Evolutionary conservation across 2,888 invertebrate genomes (phyloP), one percentile per base, ranked within the genome.

Genomic region (Deilephila elpenor): DNA sequence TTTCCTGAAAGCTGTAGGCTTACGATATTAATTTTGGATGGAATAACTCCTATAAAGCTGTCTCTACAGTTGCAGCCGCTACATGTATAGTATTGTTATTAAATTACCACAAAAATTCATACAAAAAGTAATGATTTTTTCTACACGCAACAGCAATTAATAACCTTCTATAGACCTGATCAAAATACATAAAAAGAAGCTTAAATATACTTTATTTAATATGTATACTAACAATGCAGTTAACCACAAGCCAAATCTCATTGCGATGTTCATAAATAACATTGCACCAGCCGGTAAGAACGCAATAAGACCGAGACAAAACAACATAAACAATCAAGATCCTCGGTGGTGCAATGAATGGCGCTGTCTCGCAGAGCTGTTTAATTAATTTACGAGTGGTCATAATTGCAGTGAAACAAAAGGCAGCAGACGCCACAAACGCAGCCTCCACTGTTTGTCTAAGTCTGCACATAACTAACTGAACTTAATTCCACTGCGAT

Each of bases 401-500:
- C 51, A 51, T 67, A 64, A 51, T 51, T 51, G 67, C 67, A 29
- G 25, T 17, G 34, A 5, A n/a, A 17, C 51, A 67, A 25, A 67
- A 29, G 6, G 44, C 67, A 51, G 25, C 11, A 37, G 67, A 51
- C 44, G 25, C 25, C 25, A 1, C 51, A 67, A 51, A 51, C 37
- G 32, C 67, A 25, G 25, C 25, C 25, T 11, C 51, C 5, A 25
- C 5, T 67, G 44, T 67, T 67, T 67, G 25, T 51, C 51, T 37
- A 64, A 37, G 8, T 14, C 56, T n/a, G 19, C 62, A 62, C 62
- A 34, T 37, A 19, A 37, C 37, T 62, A 7, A 62, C 62, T n/a
- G 62, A 29, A 51, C 51, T 67, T 67, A 51, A 51, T 51, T 44
- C 67, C 67, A 67, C 17, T 64, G 20, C 19, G n/a, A 37, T 62